Evolutionary conservation across 2,113 vertebrate genomes (phyloP), one percentile per base, ranked within the genome.

Genomic region (Sarotherodon lohbergeri): DNA sequence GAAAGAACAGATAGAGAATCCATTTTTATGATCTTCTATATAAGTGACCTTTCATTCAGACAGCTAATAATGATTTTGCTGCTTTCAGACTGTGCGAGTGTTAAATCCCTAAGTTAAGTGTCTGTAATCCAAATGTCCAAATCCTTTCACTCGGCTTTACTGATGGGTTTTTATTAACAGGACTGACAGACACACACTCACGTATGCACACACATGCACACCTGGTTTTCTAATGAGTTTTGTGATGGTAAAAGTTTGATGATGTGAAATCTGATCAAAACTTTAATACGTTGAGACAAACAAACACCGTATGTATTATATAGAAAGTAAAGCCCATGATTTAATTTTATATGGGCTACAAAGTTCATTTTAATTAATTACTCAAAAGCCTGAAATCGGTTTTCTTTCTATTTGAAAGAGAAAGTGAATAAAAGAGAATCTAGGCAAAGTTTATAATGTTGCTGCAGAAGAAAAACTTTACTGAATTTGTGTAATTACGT

Each of bases 21-120:
- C 24, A 81, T n/a, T 41, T 80, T 61, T 22, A 88, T 87, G 83
- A 86, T 90, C 82, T 32, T 14, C 71, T 71, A 22, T 78, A 50
- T 41, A 81, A 87, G 29, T 85, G 84, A 83, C 61, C 88, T 87
- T 88, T 85, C 39, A 86, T 63, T 86, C 34, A 88, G 54, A 83
- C 82, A 83, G 68, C 68, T 83, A 80, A 81, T 84, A 71, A 89
- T 83, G 82, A 83, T 76, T 83, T 32, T 59, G 81, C 13, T 50
- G 32, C 56, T 85, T 66, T 80, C 79, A 85, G 48, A 17, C 19
- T 43, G 57, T 59, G 43, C 16, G 41, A 52, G 66, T 78, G 27
- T 68, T 84, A 81, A 83, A 83, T 68, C 48, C 55, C n/a, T 17
- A 55, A 48, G 27, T 83, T 78, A 82, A 71, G 80, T 57, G 50